Evolutionary conservation across 2,888 invertebrate genomes (phyloP), one percentile per base, ranked within the genome.

Genomic region (Gasteruption jaculator): DNA sequence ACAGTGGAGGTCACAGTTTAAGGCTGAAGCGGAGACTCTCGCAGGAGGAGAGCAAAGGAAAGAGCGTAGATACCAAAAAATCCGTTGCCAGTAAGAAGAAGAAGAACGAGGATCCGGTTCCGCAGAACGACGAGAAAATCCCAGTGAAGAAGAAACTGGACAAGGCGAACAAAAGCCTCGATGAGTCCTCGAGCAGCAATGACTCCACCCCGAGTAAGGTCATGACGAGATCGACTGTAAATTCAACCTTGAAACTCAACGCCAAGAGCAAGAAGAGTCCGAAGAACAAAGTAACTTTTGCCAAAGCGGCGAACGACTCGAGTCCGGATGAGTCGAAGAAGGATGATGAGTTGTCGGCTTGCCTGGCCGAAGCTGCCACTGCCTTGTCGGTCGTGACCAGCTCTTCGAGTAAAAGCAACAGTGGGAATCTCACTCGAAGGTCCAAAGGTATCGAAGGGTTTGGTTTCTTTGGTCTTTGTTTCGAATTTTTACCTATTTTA

Each of bases 331-430:
- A 60, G 22, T 50, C 49, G 25, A 58, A 58, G 39, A 51, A 51
- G 43, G 64, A 64, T 30, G 68, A 67, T 50, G 66, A 67, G 45
- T 48, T 71, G 35, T 65, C 71, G 10, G 65, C 59, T 16, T 69
- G 68, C 49, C 55, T 71, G 30, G 71, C 71, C 20, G 71, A 69
- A 45, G 64, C 68, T 20, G 71, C 63, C 14, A 65, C 58, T 27
- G 71, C 68, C 30, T 58, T 71, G 36, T 59, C 66, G 22, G 57
- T 61, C 38, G 65, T 61, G 26, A 56, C 41, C 38, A 43, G 43
- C 21, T 2, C 2, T n/a, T 19, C n/a, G 11, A 31, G 14, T 15
- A n/a, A n/a, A n/a, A n/a, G n/a, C n/a, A 16, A 5, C 12, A 15
- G 5, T 15, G 11, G 16, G 5, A 3, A 8, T 29, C 4, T 11